Base-by-base conservation (phyloP, 2,113 vertebrate genomes). In the Microcebus griseorufus region DNA sequence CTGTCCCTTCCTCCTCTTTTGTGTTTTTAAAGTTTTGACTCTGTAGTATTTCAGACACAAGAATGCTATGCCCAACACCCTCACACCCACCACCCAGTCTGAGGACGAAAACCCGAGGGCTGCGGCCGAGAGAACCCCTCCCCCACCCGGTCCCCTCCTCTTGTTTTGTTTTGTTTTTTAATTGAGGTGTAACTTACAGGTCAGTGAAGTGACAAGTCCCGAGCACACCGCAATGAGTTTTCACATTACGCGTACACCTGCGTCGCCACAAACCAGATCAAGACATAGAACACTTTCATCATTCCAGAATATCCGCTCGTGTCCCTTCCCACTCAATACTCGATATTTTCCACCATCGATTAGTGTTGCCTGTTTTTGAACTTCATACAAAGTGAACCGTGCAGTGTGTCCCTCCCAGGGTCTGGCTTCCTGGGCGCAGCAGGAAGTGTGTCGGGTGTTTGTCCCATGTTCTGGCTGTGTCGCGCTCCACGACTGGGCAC, bases 271-370 rank as follows among this genome's bases (percentile, higher is more conserved):
- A 58, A n/a, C 48, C 45, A 37, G 64, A 85, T 25, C 48, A 2
- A 42, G 69, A 34, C 6, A 12, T 0, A 27, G 67, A 42, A 51
- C 29, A 3, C 14, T 62, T 9, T 34, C 16, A 6, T 42, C 20
- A 3, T 45, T 78, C 85, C 3, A 11, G 81, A 65, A 65, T 39
- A 34, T 60, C 83, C 65, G 12, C 2, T 73, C 22, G 9, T 0
- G 3, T 25, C 23, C 6, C 72, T 58, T 17, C n/a, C 27, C 17
- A 13, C 1, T 0, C 9, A 6, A 25, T 7, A 6, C 17, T 7
- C 34, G 16, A 2, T 48, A 45, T 79, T 76, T 80, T 20, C 60
- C 70, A 14, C 75, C 34, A 13, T 4, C 1, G 42, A 39, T 82
- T 18, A 9, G 3, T 69, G 48, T 53, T 70, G 25, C 39, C 78